Conservation (phyloP, 2,113 vertebrate species). For the Bufo gargarizans region DNA sequence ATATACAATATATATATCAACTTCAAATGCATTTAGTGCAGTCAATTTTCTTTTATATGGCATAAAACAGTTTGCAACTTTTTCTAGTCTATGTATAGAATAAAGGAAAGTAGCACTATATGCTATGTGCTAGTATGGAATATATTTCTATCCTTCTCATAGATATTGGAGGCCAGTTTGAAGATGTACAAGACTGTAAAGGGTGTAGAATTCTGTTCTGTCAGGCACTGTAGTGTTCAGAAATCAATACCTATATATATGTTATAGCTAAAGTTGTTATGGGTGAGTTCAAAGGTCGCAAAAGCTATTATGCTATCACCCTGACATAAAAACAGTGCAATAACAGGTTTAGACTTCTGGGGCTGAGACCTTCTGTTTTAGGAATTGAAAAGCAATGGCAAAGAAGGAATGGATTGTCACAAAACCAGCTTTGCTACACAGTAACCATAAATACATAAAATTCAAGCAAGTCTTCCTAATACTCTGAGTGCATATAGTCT, state of each 20-base stretch:
- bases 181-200: background rate
- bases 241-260: conserved; percentile 52
- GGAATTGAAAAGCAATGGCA: conserved; percentile 22
- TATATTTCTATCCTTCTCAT: background rate
- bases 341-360: conserved; percentile 47
- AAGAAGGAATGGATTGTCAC: background rate
- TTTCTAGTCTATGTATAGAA: background rate
- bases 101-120: background rate
- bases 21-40: background rate
- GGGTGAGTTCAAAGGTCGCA: conserved; percentile 52
- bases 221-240: conserved; percentile 18
- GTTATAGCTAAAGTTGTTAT: conserved; percentile 51
- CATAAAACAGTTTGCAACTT: background rate
- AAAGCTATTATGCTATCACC: conserved; percentile 53
- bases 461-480: background rate
- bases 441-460: background rate
- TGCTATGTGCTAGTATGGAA: background rate
- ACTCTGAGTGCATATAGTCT: background rate
- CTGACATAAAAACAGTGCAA: conserved; percentile 40
- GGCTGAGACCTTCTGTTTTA: conserved; percentile 42
- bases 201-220: conserved; percentile 24
- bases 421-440: conserved; percentile 21
- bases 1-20: too few relatives aligned
- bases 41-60: background rate
- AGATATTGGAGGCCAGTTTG: conserved; percentile 4